A percentile compares a stretch with the other conserved stretches of the same genome.
Evolutionary conservation across 64 coral and sea anemone genomes (phyloP).

Genomic region (Platygyra sinensis): DNA sequence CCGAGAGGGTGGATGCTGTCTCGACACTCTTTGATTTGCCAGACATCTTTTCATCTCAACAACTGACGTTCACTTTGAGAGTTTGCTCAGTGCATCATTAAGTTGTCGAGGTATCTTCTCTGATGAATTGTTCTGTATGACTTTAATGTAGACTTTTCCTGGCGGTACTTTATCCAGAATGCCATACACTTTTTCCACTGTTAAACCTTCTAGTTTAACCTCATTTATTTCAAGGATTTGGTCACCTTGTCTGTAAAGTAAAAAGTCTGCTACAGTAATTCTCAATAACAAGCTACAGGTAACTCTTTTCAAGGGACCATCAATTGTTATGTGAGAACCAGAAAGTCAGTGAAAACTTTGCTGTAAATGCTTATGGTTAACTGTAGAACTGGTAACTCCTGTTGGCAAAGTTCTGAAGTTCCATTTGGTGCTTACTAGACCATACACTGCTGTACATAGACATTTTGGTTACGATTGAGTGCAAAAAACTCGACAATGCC

Average conservation of each 20-base stretch:
- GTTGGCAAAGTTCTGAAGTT: too few species aligned
- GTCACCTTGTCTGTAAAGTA: constrained; percentile 50
- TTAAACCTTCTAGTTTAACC: constrained; percentile 11
- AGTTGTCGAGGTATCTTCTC: constrained; percentile 30
- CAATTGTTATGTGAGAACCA: not conserved
- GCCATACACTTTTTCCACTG: constrained; percentile 37
- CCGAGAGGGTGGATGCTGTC: not conserved
- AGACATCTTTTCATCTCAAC: constrained; percentile 53
- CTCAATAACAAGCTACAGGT: not conserved
- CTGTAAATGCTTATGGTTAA: too few species aligned
- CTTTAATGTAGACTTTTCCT: constrained; percentile 59
- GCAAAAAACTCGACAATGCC: too few species aligned
- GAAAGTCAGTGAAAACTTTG: too few species aligned
- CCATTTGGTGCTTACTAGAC: too few species aligned
- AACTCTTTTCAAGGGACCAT: not conserved
- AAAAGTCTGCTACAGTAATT: not conserved
- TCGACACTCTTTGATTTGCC: not conserved
- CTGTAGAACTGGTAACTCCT: too few species aligned
- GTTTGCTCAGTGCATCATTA: constrained; percentile 39
- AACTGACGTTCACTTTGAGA: constrained; percentile 40
- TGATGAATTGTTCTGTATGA: constrained; percentile 2
- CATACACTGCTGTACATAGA: too few species aligned
- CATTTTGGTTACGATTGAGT: too few species aligned
- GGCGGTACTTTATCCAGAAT: constrained; percentile 55
- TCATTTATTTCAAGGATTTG: constrained; percentile 64